These are phyloP conservation scores for Mola mola DNA, from an alignment of 2,113 vertebrate species.

Conservation along the genomic window DNA sequence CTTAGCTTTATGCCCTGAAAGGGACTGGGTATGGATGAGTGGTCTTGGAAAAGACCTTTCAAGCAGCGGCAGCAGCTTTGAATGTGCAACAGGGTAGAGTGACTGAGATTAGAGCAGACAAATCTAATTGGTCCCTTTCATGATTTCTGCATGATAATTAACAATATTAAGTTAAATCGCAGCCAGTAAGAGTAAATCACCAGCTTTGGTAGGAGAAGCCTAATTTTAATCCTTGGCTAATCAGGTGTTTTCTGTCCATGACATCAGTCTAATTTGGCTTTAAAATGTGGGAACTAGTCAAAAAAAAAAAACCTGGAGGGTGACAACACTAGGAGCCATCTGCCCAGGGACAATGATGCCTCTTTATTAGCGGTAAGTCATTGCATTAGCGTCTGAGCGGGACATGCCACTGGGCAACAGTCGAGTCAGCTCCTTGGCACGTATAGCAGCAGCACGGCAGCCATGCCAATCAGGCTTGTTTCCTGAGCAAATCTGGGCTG, in stretches of 20 bases:
- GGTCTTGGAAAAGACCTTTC: not conserved
- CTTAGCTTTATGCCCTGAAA: conserved; percentile 20
- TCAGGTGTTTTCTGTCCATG: conserved; percentile 34
- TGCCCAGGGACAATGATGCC: conserved; percentile 59
- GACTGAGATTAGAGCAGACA: conserved; percentile 26
- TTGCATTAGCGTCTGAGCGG: conserved; percentile 61
- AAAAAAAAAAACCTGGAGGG: conserved; percentile 50
- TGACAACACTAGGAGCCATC: conserved; percentile 20
- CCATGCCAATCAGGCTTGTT: conserved; percentile 62
- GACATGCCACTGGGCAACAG: conserved; percentile 55
- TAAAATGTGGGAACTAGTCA: conserved; percentile 23
- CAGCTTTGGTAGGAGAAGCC: conserved; percentile 41
- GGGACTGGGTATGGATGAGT: not conserved
- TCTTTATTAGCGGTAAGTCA: conserved; percentile 68
- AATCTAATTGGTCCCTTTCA: conserved; percentile 62
- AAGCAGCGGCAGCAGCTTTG: conserved; percentile 14
- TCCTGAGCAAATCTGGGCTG: conserved; percentile 62
- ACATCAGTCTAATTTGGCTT: conserved; percentile 53
- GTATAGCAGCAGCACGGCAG: conserved; percentile 6
- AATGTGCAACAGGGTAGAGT: conserved; percentile 6
- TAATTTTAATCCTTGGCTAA: conserved; percentile 54
- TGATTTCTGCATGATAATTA: conserved; percentile 65
- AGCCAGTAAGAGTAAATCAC: conserved; percentile 40
- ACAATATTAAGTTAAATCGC: conserved; percentile 47
- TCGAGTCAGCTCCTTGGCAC: conserved; percentile 61